These are phyloP conservation scores for Xiphydria camelus DNA, from an alignment of 2,888 invertebrate species.

Conservation along the genomic window DNA sequence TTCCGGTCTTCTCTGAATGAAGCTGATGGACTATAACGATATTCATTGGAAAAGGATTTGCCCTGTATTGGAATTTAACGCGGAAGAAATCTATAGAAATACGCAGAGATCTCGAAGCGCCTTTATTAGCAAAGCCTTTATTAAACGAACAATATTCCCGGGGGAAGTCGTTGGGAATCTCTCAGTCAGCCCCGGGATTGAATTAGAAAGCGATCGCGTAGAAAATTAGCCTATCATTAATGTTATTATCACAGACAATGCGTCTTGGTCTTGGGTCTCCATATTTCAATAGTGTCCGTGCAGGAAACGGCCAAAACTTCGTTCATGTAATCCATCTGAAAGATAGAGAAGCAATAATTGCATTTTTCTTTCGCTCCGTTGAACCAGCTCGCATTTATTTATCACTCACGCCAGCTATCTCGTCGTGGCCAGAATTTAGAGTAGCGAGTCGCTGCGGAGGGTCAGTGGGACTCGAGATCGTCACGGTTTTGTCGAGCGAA, in stretches of 20 bases:
- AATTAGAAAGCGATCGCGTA: conserved; percentile 7
- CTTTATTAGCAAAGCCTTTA: conserved; percentile 26
- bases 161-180: background rate
- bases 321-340: conserved; percentile 47
- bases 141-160: conserved; percentile 15
- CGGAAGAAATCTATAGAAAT: too few relatives aligned
- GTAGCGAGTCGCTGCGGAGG: conserved; percentile 42
- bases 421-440: conserved; percentile 38
- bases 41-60: too few relatives aligned
- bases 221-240: background rate
- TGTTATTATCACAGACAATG: background rate
- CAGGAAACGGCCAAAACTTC: conserved; percentile 49
- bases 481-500: conserved; percentile 50
- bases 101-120: too few relatives aligned
- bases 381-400: background rate
- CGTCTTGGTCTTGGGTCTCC: conserved; percentile 38
- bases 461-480: conserved; percentile 50
- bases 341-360: conserved; percentile 7
- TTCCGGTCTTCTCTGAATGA: background rate
- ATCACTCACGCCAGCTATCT: conserved; percentile 45
- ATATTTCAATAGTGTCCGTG: conserved; percentile 42
- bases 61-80: too few relatives aligned
- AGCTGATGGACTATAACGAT: background rate
- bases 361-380: conserved; percentile 23
- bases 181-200: conserved; percentile 11